Base-by-base conservation (phyloP, 64 coral and sea anemone species). In the Porites lutea region DNA sequence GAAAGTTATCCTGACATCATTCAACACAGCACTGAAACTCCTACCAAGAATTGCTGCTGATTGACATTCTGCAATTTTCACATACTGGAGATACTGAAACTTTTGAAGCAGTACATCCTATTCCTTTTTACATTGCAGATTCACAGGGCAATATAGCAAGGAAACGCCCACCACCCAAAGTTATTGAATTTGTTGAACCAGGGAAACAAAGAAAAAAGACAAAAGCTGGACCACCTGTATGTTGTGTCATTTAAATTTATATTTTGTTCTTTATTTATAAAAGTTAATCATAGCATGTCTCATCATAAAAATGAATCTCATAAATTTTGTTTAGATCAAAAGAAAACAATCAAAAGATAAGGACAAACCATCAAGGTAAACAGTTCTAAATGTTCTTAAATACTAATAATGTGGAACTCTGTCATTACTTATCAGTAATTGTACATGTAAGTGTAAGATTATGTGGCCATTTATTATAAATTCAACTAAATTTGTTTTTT, bases 141-240 rank as follows among this genome's bases (percentile, higher is more conserved):
- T 65, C 60, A 14, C 60, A 14, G 59, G 13, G 11, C 15, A 19
- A 54, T 59, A 94, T 19, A 6, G 70, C 6, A 8, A 20, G 37
- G 37, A 82, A 0, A 75, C 63, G 88, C 50, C 82, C 92, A 63
- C 74, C 91, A 2, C 95, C 95, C 20, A 81, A 72, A 82, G 88
- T 94, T 7, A 79, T 97, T 82, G 92, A 90, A 49, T 97, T 97
- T 88, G 88, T 94, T 59, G 95, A 97, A 75, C 95, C 91, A 68
- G 92, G 95, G 52, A 94, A 91, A 46, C 73, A 79, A 59, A 71
- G 64, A 74, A 70, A 11, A 67, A 59, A 77, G 15, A 84, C 44
- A 78, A 89, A 68, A 82, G 48, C 44, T 60, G 14, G 22, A 57
- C 23, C 48, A 23, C 46, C 11, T 57, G 48, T 20, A 51, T 63